Conservation (phyloP, 2,888 invertebrate species). For the Lucinisca nassula region DNA sequence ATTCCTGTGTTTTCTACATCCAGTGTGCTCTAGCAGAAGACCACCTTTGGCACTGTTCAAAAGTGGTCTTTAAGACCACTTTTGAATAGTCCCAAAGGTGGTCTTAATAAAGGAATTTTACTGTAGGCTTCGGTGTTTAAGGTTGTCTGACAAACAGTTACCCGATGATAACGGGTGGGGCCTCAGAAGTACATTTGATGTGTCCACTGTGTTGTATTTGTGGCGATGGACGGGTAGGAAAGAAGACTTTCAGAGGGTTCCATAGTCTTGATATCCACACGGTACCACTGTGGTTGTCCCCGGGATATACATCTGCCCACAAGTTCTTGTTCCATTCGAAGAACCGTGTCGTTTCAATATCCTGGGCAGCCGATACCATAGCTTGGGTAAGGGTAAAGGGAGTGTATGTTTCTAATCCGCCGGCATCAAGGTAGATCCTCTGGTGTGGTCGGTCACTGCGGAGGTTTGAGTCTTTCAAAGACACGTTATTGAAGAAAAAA, state of each 20-base stretch:
- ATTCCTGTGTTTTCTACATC: too few species aligned
- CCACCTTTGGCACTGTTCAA: too few species aligned
- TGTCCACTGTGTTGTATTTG: too few species aligned
- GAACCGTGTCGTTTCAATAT: not conserved
- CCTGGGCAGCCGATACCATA: not conserved
- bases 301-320: constrained; percentile 35
- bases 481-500: constrained; percentile 39
- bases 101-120: too few species aligned
- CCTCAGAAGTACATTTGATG: too few species aligned
- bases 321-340: constrained; percentile 32
- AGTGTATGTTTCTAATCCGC: constrained; percentile 15
- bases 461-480: constrained; percentile 14
- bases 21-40: too few species aligned
- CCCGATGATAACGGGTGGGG: too few species aligned
- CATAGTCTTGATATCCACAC: not conserved
- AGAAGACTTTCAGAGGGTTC: not conserved
- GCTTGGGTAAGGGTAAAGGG: constrained; percentile 32
- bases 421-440: constrained; percentile 42
- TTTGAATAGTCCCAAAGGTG: too few species aligned
- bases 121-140: too few species aligned
- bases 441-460: not conserved
- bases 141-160: too few species aligned
- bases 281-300: not conserved
- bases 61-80: too few species aligned
- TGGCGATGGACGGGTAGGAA: not conserved